Conservation (phyloP, 30 jellyfish, hydroid and myxozoan genomes). For the Cassiopea andromeda region DNA sequence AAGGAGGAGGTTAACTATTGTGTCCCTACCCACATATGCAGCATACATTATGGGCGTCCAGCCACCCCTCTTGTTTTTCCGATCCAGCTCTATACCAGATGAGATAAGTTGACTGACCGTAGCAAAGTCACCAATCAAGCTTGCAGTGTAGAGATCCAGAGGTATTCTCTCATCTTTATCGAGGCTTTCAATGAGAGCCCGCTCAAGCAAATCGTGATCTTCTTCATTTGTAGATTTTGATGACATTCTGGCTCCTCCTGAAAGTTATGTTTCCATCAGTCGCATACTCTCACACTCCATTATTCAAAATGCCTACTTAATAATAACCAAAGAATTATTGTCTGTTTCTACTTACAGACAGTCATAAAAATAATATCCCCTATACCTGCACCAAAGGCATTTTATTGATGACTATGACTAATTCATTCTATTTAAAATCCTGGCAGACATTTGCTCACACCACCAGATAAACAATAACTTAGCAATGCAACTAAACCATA, state of each 20-base stretch:
- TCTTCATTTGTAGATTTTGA: slow-evolving; percentile 1
- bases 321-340: too few species aligned
- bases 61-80: slow-evolving; percentile 78
- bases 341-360: too few species aligned
- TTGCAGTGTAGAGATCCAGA: slow-evolving; percentile 87
- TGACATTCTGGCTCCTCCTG: slow-evolving; percentile 18
- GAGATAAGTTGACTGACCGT: slow-evolving; percentile 62
- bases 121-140: slow-evolving; percentile 87
- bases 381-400: too few species aligned
- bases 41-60: slow-evolving; percentile 99
- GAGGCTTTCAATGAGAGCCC: slow-evolving; percentile 60
- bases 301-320: too few species aligned
- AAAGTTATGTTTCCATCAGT: too few species aligned
- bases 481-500: too few species aligned
- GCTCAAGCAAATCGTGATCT: slow-evolving; percentile 52
- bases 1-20: slow-evolving; percentile 73
- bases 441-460: too few species aligned
- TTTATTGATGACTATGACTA: too few species aligned
- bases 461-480: too few species aligned
- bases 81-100: slow-evolving; percentile 54
- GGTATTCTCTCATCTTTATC: slow-evolving; percentile 84
- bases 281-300: too few species aligned
- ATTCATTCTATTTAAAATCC: too few species aligned
- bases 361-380: too few species aligned
- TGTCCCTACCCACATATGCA: slow-evolving; percentile 93